Evolutionary conservation across 1,140 invertebrate genomes (phyloP), one percentile per base, ranked within the genome.

Genomic region (Magallana ariakensis): DNA sequence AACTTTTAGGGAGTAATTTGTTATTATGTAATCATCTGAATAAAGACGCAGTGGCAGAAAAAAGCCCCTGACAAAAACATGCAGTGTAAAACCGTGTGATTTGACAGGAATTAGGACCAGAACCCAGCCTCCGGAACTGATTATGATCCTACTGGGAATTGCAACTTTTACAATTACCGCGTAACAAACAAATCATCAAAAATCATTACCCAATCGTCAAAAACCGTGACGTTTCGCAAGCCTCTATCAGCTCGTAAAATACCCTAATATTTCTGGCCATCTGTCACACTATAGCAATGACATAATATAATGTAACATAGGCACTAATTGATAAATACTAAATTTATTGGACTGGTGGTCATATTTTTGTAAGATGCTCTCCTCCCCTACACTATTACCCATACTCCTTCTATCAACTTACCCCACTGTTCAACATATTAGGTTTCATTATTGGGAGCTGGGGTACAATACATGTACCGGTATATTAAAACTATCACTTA

Each of bases 121-220:
- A 75, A 60, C 22, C 22, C 66, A 9, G 22, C 66, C 22, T 22
- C 19, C 11, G 22, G 66, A 75, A 75, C 66, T 75, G 22, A 75
- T 75, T 75, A 75, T 13, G 22, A 26, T 1, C 9, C 66, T 22
- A 26, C 66, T 75, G 66, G 22, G 66, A 75, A 75, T 75, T 75
- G 15, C 66, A 0, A 26, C 11, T 75, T 13, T 75, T 75, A 26
- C 62, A 13, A 9, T 11, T 19, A 26, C 66, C 66, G 15, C 33
- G 66, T 75, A 75, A 75, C 22, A 75, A 70, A 75, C 66, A 33
- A 75, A 75, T 33, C 22, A 75, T 75, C 66, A 75, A 22, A 70
- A 75, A 75, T 75, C 66, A 33, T 75, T 75, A 75, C 15, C 66
- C 66, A 26, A 75, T 26, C 26, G 19, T 13, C 66, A 75, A 75